Evolutionary conservation across 2,113 vertebrate genomes (phyloP).

Genomic region (Phoxinus phoxinus): DNA sequence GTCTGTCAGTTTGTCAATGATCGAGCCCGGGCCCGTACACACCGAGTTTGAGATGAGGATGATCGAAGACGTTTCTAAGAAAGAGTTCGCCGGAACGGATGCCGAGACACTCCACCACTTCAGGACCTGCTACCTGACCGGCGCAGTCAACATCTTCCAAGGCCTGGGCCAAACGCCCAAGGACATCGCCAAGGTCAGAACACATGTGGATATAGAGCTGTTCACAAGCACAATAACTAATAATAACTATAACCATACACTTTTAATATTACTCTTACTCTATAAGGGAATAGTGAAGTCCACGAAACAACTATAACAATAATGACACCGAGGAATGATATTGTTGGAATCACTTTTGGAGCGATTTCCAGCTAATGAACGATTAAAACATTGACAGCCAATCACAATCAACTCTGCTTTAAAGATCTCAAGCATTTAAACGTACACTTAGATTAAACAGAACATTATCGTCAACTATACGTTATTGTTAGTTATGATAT

Average conservation of each 20-base stretch:
- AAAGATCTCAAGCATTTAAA: no score
- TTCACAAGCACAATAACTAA: not conserved
- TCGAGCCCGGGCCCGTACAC: constrained; percentile 79
- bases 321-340: not conserved
- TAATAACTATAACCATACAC: not conserved
- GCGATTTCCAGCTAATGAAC: no score
- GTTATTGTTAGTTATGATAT: no score
- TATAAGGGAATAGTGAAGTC: not conserved
- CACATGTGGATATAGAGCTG: not conserved
- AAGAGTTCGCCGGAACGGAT: constrained; percentile 71
- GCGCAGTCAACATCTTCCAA: constrained; percentile 76
- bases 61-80: constrained; percentile 74
- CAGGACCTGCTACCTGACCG: constrained; percentile 78
- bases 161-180: constrained; percentile 77
- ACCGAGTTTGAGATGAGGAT: constrained; percentile 81
- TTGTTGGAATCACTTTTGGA: not conserved
- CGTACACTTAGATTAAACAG: no score
- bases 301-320: not conserved
- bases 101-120: constrained; percentile 74
- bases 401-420: no score
- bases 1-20: constrained; percentile 72
- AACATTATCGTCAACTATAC: no score
- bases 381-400: no score
- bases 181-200: constrained; percentile 74
- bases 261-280: not conserved